Percentiles rank a stretch among this genome's conserved stretches.
These are phyloP conservation scores for Urocitellus parryii DNA, from an alignment of 2,113 vertebrate species.

Conservation along the genomic window DNA sequence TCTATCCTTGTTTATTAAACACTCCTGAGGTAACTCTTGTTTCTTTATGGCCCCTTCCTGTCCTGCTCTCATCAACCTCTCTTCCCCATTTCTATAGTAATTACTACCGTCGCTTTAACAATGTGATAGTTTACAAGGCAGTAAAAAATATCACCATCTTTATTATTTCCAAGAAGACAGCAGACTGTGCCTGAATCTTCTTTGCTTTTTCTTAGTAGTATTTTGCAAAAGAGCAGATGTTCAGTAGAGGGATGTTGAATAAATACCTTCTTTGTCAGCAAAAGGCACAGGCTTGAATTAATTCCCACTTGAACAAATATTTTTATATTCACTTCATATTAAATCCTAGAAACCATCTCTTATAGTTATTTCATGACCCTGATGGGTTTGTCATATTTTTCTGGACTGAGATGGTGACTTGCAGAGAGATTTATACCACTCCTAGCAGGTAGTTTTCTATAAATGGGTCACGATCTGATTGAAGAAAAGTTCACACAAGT, in stretches of 20 bases:
- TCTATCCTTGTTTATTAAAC: slow-evolving; percentile 9
- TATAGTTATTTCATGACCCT: slow-evolving; percentile 11
- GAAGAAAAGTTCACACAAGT: slow-evolving; percentile 66
- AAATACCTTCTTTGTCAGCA: slow-evolving; percentile 25
- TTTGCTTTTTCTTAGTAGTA: background rate
- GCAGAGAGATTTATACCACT: slow-evolving; percentile 43
- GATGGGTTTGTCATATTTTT: slow-evolving; percentile 61
- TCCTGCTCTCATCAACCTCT: background rate
- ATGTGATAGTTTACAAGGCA: background rate
- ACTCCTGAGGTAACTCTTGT: background rate
- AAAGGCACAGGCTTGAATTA: slow-evolving; percentile 45
- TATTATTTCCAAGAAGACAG: background rate
- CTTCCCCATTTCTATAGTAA: background rate
- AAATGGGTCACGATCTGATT: slow-evolving; percentile 56
- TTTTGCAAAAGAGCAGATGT: background rate
- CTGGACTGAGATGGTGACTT: background rate
- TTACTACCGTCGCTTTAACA: background rate
- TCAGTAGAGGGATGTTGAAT: background rate
- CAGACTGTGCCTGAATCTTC: background rate
- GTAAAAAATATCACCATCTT: background rate
- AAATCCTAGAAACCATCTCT: slow-evolving; percentile 55
- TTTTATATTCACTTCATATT: slow-evolving; percentile 61
- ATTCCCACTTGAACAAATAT: slow-evolving; percentile 34
- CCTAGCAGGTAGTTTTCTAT: slow-evolving; percentile 29
- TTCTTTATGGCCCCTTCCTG: background rate